Evolutionary conservation across 2,888 invertebrate species (phyloP), one percentile per base, ranked within the genome.

Genomic region (Julus scanicus): DNA sequence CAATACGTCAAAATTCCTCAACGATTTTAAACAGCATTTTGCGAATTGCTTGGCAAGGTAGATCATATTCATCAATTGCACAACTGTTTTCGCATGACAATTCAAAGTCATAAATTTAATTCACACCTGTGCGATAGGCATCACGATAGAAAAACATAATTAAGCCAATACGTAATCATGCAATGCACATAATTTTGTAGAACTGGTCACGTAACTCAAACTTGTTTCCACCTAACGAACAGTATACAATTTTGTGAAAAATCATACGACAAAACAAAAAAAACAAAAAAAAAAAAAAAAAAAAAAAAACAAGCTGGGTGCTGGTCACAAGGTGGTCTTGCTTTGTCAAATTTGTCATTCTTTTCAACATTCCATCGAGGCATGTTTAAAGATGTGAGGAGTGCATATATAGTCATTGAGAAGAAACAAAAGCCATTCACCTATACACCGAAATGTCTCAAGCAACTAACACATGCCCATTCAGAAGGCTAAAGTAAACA

Each of bases 371-470:
- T 63, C 20, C 63, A 63, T 63, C 5, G 6, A 20, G 63, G 63
- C 17, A n/a, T 20, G 63, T 9, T 20, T 4, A 5, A n/a, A n/a
- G 20, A 4, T 63, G n/a, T 11, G 48, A 29, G 29, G 11, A 48
- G 48, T 13, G 48, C 1, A 11, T 11, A 48, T 13, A 13, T 2
- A 48, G 48, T 13, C 48, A 48, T 48, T 48, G 1, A 63, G 9
- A 63, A 63, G 20, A 63, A 63, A n/a, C n/a, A 63, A n/a, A 29
- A 63, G 63, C 20, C 63, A 63, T 63, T 63, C 63, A 63, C 63
- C 63, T 63, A 29, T 29, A 9, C 63, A 63, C 63, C 63, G n/a
- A 63, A 63, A 63, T 0, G 63, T 20, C 63, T 20, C 1, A 63
- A 53, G 9, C 53, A 9, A 13, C 53, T 63, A n/a, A 20, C 63